A percentile compares a stretch with the other conserved stretches of the same genome.
phyloP scores from a whole-genome alignment of 2,888 invertebrate species.

The Oscheius sp. region DNA sequence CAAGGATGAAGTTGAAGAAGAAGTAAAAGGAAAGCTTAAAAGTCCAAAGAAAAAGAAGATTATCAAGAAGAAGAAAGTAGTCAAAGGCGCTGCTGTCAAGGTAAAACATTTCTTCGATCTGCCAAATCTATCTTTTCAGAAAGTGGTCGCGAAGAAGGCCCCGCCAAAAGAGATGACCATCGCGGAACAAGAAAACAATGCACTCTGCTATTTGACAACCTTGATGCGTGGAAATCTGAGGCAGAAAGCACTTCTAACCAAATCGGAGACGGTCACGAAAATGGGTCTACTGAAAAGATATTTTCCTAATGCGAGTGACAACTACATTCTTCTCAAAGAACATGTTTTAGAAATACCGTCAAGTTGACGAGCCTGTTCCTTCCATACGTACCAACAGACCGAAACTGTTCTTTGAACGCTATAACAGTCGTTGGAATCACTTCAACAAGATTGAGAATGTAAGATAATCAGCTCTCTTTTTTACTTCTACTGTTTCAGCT shows the following conservation, averaged over 20 bases:
- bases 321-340: background rate
- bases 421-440: constrained; percentile 16
- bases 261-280: background rate
- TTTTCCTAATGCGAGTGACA: constrained; percentile 8
- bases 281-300: constrained; percentile 1
- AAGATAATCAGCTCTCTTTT: background rate
- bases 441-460: constrained; percentile 18
- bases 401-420: background rate
- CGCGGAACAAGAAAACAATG: background rate
- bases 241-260: background rate
- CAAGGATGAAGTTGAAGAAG: background rate
- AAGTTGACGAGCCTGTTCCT: constrained; percentile 12
- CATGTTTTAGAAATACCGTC: constrained; percentile 11
- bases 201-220: background rate
- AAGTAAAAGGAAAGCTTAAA: background rate
- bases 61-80: no score
- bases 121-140: background rate
- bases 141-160: background rate
- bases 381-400: background rate
- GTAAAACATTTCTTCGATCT: no score
- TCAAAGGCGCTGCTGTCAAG: no score
- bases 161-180: background rate
- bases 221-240: background rate
- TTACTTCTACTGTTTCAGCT: constrained; percentile 5
- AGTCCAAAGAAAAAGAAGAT: background rate